Percentiles rank a stretch among this genome's conserved stretches.
phyloP scores from a whole-genome alignment of 2,888 invertebrate genomes.

The Epsilonema sp. region DNA sequence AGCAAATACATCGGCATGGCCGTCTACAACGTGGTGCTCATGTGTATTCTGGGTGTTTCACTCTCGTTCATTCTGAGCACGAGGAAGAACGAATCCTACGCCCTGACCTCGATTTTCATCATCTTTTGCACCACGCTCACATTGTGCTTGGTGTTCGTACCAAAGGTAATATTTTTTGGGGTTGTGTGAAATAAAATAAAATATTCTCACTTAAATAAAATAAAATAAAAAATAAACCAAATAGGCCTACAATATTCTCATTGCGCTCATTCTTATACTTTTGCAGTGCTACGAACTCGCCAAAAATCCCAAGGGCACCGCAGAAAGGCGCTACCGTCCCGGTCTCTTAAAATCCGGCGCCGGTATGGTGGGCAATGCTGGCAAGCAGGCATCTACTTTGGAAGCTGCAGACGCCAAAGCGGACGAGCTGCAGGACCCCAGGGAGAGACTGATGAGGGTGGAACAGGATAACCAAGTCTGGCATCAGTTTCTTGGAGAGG shows the following conservation, averaged over 20 bases:
- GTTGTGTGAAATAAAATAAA: too few species aligned
- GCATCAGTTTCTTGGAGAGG: neutral
- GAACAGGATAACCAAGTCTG: slow-evolving; percentile 7
- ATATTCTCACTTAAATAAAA: too few species aligned
- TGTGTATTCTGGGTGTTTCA: slow-evolving; percentile 94
- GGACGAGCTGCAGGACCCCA: neutral
- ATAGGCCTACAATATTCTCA: too few species aligned
- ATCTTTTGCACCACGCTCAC: slow-evolving; percentile 97
- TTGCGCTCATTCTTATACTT: neutral
- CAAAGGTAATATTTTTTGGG: too few species aligned
- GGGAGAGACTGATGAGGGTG: neutral
- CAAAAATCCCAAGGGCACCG: slow-evolving; percentile 7
- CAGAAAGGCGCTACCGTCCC: slow-evolving; percentile 3
- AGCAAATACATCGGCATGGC: slow-evolving; percentile 94
- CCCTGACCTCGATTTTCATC: slow-evolving; percentile 87
- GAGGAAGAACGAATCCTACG: slow-evolving; percentile 84
- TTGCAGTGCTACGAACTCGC: slow-evolving; percentile 7
- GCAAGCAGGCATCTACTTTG: neutral
- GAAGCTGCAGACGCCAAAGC: neutral
- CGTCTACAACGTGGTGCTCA: slow-evolving; percentile 94
- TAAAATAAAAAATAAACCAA: too few species aligned
- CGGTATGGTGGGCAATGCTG: neutral
- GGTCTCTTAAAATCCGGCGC: neutral
- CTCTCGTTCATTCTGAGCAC: slow-evolving; percentile 67
- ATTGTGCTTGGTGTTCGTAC: slow-evolving; percentile 85